Conservation (phyloP, 2,888 invertebrate genomes). For the Bruchidius siliquastri region DNA sequence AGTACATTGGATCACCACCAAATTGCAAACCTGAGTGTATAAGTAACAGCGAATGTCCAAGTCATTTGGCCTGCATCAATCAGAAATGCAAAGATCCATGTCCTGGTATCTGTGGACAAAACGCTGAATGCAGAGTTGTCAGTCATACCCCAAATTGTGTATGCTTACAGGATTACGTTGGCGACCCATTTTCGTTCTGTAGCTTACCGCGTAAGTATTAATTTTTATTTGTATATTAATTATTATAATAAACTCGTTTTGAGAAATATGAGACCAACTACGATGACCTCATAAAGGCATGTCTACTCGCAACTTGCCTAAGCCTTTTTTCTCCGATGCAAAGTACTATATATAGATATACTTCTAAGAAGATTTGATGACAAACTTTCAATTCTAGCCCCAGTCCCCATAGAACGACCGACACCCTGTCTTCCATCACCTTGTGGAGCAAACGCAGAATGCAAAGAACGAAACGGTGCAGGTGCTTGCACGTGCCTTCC, state of each 20-base stretch:
- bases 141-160: constrained; percentile 73
- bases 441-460: constrained; percentile 71
- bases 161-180: constrained; percentile 52
- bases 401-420: constrained; percentile 37
- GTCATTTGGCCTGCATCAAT: constrained; percentile 45
- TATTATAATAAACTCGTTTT: no score
- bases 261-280: neutral
- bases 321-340: no score
- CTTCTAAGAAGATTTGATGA: constrained; percentile 51
- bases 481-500: constrained; percentile 66
- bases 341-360: no score
- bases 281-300: no score
- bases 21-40: constrained; percentile 72
- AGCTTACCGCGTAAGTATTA: constrained; percentile 16
- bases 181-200: constrained; percentile 69
- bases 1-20: constrained; percentile 66
- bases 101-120: constrained; percentile 52
- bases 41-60: constrained; percentile 63
- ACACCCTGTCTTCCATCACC: constrained; percentile 70
- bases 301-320: no score
- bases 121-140: constrained; percentile 49
- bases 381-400: constrained; percentile 25
- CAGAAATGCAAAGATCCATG: constrained; percentile 49
- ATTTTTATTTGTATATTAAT: no score
- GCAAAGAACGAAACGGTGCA: constrained; percentile 54